Evolutionary conservation across 2,888 invertebrate genomes (phyloP).

Genomic region (Metalampra italica): DNA sequence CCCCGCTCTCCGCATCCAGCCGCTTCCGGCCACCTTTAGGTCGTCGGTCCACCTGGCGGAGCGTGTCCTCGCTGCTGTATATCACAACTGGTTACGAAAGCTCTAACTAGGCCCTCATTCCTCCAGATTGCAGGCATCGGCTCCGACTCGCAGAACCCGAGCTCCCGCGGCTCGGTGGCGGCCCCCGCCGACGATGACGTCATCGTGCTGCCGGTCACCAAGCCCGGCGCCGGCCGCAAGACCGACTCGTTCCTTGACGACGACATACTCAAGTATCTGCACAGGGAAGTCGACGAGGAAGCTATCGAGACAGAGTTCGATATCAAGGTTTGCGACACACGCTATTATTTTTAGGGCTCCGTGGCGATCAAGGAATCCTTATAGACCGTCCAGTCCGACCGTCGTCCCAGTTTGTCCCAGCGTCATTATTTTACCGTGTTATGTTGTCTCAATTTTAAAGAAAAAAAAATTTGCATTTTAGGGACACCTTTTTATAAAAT

Average conservation of each 20-base stretch:
- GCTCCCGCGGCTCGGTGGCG: conserved; percentile 81
- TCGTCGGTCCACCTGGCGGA: too few relatives aligned
- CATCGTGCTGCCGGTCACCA: conserved; percentile 45
- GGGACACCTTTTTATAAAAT: too few relatives aligned
- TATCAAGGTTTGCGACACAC: conserved; percentile 65
- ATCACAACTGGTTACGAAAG: too few relatives aligned
- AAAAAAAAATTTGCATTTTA: too few relatives aligned
- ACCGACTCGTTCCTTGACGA: conserved; percentile 75
- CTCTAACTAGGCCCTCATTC: not conserved
- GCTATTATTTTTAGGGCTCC: not conserved
- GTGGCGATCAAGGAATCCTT: too few relatives aligned
- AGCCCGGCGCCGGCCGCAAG: conserved; percentile 32
- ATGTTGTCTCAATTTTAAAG: too few relatives aligned
- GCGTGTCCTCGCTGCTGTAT: too few relatives aligned
- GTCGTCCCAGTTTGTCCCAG: too few relatives aligned
- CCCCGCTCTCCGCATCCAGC: too few relatives aligned
- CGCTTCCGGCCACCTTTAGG: too few relatives aligned
- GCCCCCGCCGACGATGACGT: conserved; percentile 59
- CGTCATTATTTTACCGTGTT: too few relatives aligned
- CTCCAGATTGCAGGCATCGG: conserved; percentile 78
- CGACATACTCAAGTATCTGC: conserved; percentile 81
- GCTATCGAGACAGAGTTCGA: conserved; percentile 85
- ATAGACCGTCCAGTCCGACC: too few relatives aligned
- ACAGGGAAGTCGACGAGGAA: conserved; percentile 82
- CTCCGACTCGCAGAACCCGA: conserved; percentile 83